Evolutionary conservation across 2,113 vertebrate species (phyloP).

Genomic region (Sorex fumeus): DNA sequence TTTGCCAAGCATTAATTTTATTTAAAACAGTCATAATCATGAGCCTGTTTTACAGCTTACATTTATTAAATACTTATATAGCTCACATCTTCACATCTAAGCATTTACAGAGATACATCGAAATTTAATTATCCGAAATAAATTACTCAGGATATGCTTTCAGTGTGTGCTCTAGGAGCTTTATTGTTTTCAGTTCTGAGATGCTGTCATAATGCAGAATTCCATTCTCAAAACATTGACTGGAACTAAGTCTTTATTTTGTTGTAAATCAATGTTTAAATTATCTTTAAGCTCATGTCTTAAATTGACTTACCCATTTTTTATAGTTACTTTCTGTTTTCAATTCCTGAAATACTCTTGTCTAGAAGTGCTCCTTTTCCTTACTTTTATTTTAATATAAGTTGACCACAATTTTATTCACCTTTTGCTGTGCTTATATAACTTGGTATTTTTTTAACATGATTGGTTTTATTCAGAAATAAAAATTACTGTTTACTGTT

Average conservation of each 20-base stretch:
- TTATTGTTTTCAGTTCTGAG: slow-evolving; percentile 24
- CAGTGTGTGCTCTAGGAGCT: not conserved
- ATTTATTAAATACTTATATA: not conserved
- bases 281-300: not conserved
- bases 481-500: not conserved
- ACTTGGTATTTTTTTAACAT: no score
- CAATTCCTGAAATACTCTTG: not conserved
- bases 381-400: slow-evolving; percentile 22
- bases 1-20: not conserved
- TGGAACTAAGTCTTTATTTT: not conserved
- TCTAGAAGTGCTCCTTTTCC: not conserved
- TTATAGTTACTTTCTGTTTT: not conserved
- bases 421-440: not conserved
- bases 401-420: not conserved
- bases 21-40: not conserved
- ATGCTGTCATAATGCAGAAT: not conserved
- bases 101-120: not conserved
- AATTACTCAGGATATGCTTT: not conserved
- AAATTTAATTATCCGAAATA: slow-evolving; percentile 6
- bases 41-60: not conserved
- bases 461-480: slow-evolving; percentile 35
- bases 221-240: not conserved
- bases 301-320: not conserved
- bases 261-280: not conserved
- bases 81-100: not conserved